Evolutionary conservation across 2,113 vertebrate species (phyloP), one percentile per base, ranked within the genome.

Genomic region (Thamnaconus septentrionalis): DNA sequence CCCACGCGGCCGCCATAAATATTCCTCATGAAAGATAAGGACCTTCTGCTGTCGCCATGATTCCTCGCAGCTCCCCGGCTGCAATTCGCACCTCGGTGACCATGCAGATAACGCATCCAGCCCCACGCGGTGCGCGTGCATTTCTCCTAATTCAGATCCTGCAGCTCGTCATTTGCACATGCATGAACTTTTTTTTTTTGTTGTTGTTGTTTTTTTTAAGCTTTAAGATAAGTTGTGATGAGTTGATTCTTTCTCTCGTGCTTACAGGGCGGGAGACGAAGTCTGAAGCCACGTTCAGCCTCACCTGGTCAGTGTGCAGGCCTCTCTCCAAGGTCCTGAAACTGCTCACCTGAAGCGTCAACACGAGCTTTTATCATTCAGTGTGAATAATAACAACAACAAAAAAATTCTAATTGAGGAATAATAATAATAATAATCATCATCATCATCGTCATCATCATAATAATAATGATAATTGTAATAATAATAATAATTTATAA

Each of bases 271-370:
- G 18, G 18, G 18, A 31, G 18, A 31, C 18, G 50, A 49, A 69
- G 12, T 10, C 3, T 10, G 2, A 40, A 43, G 9, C 42, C 41
- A 31, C 18, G 18, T 7, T 44, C 7, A 42, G 12, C 8, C 59
- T 61, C 75, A 76, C 75, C 66, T 71, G 73, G 45, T 53, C 12
- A 41, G 2, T 0, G 43, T 5, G 57, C 54, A 10, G 10, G 74
- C 41, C 68, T 62, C 88, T 91, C 64, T 91, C 90, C 90, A 65
- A 50, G 89, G 90, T 91, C 61, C 90, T 91, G 85, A 90, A 83
- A 70, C 53, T 47, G 46, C 71, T 51, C 64, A 79, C 68, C 64
- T 72, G 73, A 43, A 12, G 10, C 12, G 4, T 51, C 11, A n/a
- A 7, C 6, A 31, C 18, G 18, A 31, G 18, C 18, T 31, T 31